Percentiles rank a stretch among this genome's conserved stretches.
Conservation (phyloP, 2,797 vertebrate species). For the Pangasius krempfi region DNA sequence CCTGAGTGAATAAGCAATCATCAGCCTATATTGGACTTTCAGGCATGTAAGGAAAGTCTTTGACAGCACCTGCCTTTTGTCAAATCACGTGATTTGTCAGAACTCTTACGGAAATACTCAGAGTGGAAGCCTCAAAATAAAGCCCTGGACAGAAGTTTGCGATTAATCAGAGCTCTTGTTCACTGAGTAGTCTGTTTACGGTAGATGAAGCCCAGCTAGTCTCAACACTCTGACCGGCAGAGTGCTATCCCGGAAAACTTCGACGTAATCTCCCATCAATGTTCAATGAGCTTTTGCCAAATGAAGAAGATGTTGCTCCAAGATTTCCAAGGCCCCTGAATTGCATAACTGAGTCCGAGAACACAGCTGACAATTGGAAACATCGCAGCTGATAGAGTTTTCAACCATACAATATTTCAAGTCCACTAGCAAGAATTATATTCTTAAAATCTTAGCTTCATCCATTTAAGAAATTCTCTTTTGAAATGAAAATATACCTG, state of each 20-base stretch:
- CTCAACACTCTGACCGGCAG: slow-evolving; percentile 3
- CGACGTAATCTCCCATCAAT: slow-evolving; percentile 12
- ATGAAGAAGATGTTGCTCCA: neutral
- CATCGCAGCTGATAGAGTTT: neutral
- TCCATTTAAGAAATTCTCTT: neutral
- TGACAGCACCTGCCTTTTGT: neutral
- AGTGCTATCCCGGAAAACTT: neutral
- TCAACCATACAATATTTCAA: neutral
- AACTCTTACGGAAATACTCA: neutral
- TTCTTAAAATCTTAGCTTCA: neutral
- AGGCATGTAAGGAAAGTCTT: neutral
- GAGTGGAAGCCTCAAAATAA: neutral
- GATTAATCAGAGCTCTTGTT: slow-evolving; percentile 14
- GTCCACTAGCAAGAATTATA: neutral
- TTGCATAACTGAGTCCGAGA: neutral
- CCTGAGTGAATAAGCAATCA: neutral
- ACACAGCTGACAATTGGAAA: neutral
- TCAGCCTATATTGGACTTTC: neutral
- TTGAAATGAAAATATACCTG: neutral
- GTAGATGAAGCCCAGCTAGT: slow-evolving; percentile 14
- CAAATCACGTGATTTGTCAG: neutral
- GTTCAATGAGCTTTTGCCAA: slow-evolving; percentile 12
- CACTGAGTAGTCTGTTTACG: slow-evolving; percentile 22
- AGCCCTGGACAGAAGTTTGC: slow-evolving; percentile 4
- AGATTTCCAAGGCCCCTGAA: neutral